Percentiles rank a stretch among this genome's conserved stretches.
Evolutionary conservation across 2,797 vertebrate genomes (phyloP).

Genomic region (Erethizon dorsatum): DNA sequence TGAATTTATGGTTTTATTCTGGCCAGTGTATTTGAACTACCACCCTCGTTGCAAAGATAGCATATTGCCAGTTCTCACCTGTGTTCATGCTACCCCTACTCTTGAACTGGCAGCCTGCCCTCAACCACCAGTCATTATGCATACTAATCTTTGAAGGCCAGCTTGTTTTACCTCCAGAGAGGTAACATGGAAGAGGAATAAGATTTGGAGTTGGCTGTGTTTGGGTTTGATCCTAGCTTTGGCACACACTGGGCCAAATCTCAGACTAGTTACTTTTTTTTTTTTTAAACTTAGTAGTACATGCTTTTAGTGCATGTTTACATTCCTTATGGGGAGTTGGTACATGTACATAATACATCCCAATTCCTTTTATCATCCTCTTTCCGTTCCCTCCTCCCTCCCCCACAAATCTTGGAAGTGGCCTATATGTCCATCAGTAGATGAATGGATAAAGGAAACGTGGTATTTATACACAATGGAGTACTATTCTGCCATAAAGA

Average conservation of each 20-base stretch:
- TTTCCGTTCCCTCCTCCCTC: neutral
- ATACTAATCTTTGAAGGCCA: conserved; percentile 30
- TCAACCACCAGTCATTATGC: neutral
- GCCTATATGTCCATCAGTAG: neutral
- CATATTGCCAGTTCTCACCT: neutral
- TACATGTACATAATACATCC: neutral
- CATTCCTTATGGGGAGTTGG: neutral
- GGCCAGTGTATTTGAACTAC: conserved; percentile 29
- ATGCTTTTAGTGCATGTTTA: neutral
- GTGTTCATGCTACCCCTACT: neutral
- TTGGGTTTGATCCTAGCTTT: conserved; percentile 38
- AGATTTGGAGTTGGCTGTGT: neutral
- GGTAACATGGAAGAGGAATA: neutral
- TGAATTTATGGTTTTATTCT: conserved; percentile 53
- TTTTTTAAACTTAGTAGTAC: neutral
- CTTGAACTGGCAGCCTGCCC: neutral
- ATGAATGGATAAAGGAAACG: neutral
- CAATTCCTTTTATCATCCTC: neutral
- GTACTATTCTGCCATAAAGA: neutral
- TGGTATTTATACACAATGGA: neutral
- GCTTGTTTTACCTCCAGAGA: conserved; percentile 14
- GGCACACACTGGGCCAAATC: neutral
- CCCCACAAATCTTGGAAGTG: neutral
- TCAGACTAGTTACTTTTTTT: neutral
- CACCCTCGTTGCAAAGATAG: neutral